These are phyloP conservation scores for Myotis planiceps DNA, from an alignment of 2,797 vertebrate genomes.

Conservation along the genomic window DNA sequence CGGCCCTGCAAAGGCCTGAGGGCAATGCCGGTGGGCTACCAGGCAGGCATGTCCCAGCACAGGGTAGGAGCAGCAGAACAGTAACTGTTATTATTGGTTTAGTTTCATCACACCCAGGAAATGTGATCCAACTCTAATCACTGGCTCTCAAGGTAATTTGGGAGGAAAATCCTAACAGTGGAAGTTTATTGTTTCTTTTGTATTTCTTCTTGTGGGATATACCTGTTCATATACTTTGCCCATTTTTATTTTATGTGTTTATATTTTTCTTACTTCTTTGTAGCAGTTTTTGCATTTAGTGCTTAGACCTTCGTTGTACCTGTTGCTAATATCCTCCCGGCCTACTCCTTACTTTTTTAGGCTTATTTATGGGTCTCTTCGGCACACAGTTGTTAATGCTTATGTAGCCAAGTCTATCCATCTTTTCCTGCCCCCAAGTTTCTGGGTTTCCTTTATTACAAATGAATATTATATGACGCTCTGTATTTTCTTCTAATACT, in stretches of 20 bases:
- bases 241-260: background rate
- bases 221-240: no score
- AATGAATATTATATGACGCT: accelerated
- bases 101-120: background rate
- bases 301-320: background rate
- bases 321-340: background rate
- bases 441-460: background rate
- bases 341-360: background rate
- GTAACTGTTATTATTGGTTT: no score
- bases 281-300: no score
- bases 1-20: background rate
- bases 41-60: background rate
- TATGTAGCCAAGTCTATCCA: background rate
- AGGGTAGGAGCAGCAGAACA: background rate
- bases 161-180: background rate
- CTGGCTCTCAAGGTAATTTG: background rate
- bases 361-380: background rate
- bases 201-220: background rate
- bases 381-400: background rate
- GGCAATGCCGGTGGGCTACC: background rate
- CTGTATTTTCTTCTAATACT: background rate
- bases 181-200: background rate
- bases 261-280: background rate
- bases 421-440: background rate
- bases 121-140: background rate